A percentile compares a stretch with the other conserved stretches of the same genome.
phyloP scores from a whole-genome alignment of 2,113 vertebrate species.

The Phyllostomus hastatus region DNA sequence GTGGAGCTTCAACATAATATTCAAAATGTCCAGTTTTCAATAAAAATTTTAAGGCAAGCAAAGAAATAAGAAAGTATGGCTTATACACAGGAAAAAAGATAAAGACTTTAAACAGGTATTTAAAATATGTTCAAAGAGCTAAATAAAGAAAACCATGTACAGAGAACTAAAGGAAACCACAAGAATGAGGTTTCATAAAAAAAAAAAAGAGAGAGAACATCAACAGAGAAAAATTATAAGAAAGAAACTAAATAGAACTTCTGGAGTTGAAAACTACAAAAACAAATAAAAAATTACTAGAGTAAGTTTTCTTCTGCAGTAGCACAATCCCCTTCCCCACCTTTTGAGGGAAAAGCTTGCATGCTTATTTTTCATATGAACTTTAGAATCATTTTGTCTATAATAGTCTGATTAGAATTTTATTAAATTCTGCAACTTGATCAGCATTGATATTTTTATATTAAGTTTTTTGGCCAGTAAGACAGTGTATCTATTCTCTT shows the following conservation, averaged over 20 bases:
- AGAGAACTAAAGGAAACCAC: background rate
- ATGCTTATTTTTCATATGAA: background rate
- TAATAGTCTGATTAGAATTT: background rate
- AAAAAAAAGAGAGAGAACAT: background rate
- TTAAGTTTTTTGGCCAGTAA: background rate
- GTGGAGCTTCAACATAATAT: background rate
- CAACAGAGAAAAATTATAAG: background rate
- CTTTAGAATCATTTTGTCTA: background rate
- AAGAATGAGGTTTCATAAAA: background rate
- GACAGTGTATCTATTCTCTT: background rate
- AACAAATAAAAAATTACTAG: background rate
- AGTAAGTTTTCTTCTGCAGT: background rate
- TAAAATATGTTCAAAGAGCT: background rate
- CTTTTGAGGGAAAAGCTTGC: background rate
- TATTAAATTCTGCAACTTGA: background rate
- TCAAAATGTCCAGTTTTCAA: background rate
- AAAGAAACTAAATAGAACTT: background rate
- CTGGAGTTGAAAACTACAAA: background rate
- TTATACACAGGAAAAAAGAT: background rate
- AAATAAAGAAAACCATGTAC: background rate
- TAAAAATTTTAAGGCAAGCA: background rate
- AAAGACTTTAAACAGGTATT: background rate
- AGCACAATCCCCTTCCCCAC: background rate
- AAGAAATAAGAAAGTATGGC: background rate
- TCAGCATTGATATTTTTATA: background rate